phyloP scores from a whole-genome alignment of 2,888 invertebrate species.

The Xanthorhoe designata region DNA sequence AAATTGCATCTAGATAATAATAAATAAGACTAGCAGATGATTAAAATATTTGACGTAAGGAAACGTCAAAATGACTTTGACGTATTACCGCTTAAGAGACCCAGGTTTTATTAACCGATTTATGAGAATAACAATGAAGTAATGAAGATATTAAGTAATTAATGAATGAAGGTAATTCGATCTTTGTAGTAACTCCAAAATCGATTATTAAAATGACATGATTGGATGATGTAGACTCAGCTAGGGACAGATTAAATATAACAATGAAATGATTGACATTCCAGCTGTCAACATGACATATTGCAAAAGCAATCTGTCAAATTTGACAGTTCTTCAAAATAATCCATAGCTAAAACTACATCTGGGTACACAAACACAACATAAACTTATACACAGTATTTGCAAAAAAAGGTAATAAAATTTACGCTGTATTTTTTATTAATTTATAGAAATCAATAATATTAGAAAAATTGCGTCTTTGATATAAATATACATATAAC shows the following conservation, averaged over 20 bases:
- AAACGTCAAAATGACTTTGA: background rate
- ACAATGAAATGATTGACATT: background rate
- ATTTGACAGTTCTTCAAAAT: too few relatives aligned
- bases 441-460: too few relatives aligned
- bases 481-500: too few relatives aligned
- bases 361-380: too few relatives aligned
- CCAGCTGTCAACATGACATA: background rate
- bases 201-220: slow-evolving; percentile 5
- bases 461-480: background rate
- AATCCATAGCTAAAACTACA: too few relatives aligned
- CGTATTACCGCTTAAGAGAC: too few relatives aligned
- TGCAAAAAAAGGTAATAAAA: too few relatives aligned
- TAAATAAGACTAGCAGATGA: too few relatives aligned
- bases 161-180: background rate
- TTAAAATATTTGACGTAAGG: background rate
- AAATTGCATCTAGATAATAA: too few relatives aligned
- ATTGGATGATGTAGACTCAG: slow-evolving; percentile 1
- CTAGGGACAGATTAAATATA: background rate
- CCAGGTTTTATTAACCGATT: background rate
- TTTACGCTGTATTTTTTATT: too few relatives aligned
- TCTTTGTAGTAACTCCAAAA: too few relatives aligned
- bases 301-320: background rate
- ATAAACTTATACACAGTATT: too few relatives aligned
- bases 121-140: background rate
- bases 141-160: background rate